A percentile compares a stretch with the other conserved stretches of the same genome.
These are phyloP conservation scores for Rachycentron canadum DNA, from an alignment of 2,797 vertebrate genomes.

Conservation along the genomic window DNA sequence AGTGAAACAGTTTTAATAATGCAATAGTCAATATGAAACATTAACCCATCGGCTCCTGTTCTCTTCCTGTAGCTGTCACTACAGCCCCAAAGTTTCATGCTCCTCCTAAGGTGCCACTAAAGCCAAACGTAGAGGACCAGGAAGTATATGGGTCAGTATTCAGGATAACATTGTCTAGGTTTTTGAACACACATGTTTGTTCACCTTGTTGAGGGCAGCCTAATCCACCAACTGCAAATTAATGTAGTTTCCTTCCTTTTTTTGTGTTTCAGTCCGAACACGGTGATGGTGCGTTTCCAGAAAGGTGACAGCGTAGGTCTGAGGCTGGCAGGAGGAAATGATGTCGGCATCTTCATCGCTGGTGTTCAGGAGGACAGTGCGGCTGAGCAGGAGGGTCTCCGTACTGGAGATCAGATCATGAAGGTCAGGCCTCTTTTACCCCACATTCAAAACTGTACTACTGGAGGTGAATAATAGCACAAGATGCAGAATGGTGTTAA, in stretches of 20 bases:
- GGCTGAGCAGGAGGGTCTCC: slow-evolving; percentile 92
- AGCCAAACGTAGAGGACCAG: slow-evolving; percentile 91
- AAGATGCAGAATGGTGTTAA: no score
- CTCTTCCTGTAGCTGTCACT: slow-evolving; percentile 38
- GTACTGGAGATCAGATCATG: slow-evolving; percentile 94
- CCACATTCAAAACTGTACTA: not conserved
- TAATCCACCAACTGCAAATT: not conserved
- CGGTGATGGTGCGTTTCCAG: slow-evolving; percentile 93
- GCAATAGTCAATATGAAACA: not conserved
- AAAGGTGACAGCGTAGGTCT: slow-evolving; percentile 96
- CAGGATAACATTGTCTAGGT: not conserved
- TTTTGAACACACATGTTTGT: not conserved
- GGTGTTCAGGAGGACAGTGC: slow-evolving; percentile 96
- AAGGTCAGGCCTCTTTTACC: slow-evolving; percentile 84
- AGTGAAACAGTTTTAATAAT: not conserved
- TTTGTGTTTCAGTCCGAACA: slow-evolving; percentile 87
- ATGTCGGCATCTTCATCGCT: slow-evolving; percentile 98
- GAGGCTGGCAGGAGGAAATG: slow-evolving; percentile 95
- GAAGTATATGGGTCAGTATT: slow-evolving; percentile 91
- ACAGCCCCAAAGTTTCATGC: slow-evolving; percentile 68
- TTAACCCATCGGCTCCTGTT: not conserved
- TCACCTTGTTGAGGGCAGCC: not conserved
- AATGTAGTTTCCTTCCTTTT: no score
- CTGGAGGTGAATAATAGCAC: not conserved
- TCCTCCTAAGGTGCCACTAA: slow-evolving; percentile 84